phyloP scores from a whole-genome alignment of 2,113 vertebrate genomes.

The Nyctereutes procyonoides region DNA sequence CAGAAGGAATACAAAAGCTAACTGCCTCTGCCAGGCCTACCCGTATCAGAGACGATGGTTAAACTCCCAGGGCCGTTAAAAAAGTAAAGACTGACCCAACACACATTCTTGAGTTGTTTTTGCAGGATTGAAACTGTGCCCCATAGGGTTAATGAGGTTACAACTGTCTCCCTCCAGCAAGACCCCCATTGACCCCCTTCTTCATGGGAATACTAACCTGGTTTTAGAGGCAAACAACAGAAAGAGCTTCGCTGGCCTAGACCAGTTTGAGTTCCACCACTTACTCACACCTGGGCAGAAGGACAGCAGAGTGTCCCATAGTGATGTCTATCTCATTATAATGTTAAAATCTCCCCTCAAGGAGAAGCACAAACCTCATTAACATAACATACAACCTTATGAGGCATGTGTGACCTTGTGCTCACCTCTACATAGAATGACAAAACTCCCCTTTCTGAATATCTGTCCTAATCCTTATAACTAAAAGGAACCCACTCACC shows the following conservation, averaged over 20 bases:
- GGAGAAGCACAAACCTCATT: background rate
- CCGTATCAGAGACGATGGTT: background rate
- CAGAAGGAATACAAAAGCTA: background rate
- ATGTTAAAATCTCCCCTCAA: background rate
- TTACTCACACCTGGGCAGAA: background rate
- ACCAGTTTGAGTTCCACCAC: background rate
- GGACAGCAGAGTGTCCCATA: background rate
- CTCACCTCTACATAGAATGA: background rate
- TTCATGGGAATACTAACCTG: background rate
- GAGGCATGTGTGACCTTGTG: background rate
- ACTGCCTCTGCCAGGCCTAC: background rate
- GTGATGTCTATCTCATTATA: background rate
- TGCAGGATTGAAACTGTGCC: background rate
- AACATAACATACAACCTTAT: background rate
- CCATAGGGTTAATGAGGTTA: background rate
- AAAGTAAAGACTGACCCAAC: background rate
- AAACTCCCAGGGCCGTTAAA: background rate
- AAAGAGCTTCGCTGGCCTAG: background rate
- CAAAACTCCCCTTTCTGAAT: background rate
- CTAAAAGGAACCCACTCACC: background rate
- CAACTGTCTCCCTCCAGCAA: background rate
- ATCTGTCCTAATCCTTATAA: background rate
- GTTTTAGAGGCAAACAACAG: background rate
- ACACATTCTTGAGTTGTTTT: background rate
- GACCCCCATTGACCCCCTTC: background rate